Base-by-base conservation (phyloP, 2,888 invertebrate genomes). In the Bursaphelenchus okinawaensis region DNA sequence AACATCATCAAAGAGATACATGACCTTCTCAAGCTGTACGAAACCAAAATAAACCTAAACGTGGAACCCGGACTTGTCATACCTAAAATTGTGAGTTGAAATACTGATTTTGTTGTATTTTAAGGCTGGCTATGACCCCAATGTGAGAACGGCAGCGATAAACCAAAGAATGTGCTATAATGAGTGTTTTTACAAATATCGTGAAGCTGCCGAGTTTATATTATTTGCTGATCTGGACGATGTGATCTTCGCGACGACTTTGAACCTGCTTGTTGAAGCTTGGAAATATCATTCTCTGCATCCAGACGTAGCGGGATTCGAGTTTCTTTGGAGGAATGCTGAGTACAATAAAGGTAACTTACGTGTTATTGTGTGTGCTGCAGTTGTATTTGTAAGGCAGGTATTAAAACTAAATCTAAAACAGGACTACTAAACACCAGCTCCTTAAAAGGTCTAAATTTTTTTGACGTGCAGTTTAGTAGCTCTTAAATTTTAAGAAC, bases 1-100 rank as follows among this genome's bases (percentile, higher is more conserved):
- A 50, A 29, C 12, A 29, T 64, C 24, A 26, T 64, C 23, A n/a
- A 31, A 12, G 64, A 58, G n/a, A 23, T 62, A 9, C 31, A 51
- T 52, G 22, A 51, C 6, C 19, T 64, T 22, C 29, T 64, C n/a
- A 64, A 52, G 16, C 8, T 9, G 7, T 63, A 64, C 40, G 6
- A 40, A 40, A 40, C 3, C 3, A n/a, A 40, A n/a, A 40, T 40
- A 4, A 40, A 40, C 6, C n/a, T 40, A 40, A 40, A 40, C 12
- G 1, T 40, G 16, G 1, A 40, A 3, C 40, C 40, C 2, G 40
- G 40, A 40, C n/a, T 40, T 40, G n/a, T 40, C 3, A 40, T 40
- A 1, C 40, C 40, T 12, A 40, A 40, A 4, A 40, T 40, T n/a
- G 40, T n/a, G n/a, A n/a, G n/a, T n/a, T n/a, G n/a, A n/a, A n/a